phyloP scores from a whole-genome alignment of 2,797 vertebrate species.

The Hoplostethus atlanticus region DNA sequence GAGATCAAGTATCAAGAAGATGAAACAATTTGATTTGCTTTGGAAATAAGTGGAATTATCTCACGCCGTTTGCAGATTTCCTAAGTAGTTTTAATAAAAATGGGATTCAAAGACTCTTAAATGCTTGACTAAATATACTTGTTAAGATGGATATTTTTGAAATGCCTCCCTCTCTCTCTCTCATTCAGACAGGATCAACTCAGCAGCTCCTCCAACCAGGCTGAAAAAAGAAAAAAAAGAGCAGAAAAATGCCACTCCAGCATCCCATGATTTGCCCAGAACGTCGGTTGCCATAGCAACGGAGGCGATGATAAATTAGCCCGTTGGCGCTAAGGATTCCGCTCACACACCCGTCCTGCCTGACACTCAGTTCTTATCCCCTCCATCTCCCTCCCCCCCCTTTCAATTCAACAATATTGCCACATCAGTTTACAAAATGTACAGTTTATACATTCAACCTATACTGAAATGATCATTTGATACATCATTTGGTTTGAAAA shows the following conservation, averaged over 20 bases:
- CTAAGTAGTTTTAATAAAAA: conserved; percentile 24
- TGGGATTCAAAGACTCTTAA: conserved; percentile 28
- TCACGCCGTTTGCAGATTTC: neutral
- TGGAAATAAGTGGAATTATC: too few species aligned
- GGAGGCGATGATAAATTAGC: conserved; percentile 88
- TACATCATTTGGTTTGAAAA: neutral
- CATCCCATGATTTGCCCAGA: conserved; percentile 84
- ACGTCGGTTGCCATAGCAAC: conserved; percentile 88
- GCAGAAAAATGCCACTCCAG: conserved; percentile 75
- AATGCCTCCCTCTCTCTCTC: conserved; percentile 39
- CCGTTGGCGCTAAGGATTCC: conserved; percentile 82
- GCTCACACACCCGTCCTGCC: conserved; percentile 83
- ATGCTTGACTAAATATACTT: conserved; percentile 35
- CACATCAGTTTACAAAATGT: neutral
- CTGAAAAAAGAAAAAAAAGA: conserved; percentile 9
- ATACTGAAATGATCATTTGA: too few species aligned
- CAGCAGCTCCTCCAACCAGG: conserved; percentile 31
- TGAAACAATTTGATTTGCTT: too few species aligned
- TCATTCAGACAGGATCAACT: conserved; percentile 73
- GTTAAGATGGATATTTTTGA: conserved; percentile 25
- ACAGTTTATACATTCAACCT: too few species aligned
- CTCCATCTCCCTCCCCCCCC: conserved; percentile 23
- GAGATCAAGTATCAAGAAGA: too few species aligned
- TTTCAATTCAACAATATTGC: conserved; percentile 16
- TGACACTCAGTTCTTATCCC: conserved; percentile 63